Percentiles rank a stretch among this genome's conserved stretches.
phyloP scores from a whole-genome alignment of 2,888 invertebrate species.

The Oligia fasciuncula region DNA sequence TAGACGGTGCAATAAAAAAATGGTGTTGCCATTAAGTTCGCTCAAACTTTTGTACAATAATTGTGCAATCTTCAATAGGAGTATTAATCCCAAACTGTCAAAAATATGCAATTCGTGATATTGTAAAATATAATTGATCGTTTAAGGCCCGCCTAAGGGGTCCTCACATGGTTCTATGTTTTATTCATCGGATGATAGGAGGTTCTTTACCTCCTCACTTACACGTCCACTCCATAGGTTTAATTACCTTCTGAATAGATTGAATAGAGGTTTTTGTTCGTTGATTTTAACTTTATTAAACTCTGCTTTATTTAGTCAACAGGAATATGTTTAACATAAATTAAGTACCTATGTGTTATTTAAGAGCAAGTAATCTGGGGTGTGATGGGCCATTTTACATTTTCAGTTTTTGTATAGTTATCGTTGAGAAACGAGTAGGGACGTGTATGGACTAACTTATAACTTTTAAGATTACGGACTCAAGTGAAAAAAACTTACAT shows the following conservation, averaged over 20 bases:
- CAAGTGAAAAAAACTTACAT: too few species aligned
- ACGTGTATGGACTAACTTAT: neutral
- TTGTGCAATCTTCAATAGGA: neutral
- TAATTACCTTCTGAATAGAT: slow-evolving; percentile 78
- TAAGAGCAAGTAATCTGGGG: neutral
- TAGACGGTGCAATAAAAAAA: too few species aligned
- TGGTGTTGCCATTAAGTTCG: too few species aligned
- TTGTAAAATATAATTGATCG: neutral
- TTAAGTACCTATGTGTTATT: slow-evolving; percentile 22
- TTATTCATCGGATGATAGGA: slow-evolving; percentile 79
- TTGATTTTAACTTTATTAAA: slow-evolving; percentile 61
- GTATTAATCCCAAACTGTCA: neutral
- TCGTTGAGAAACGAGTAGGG: too few species aligned
- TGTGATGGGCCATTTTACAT: neutral
- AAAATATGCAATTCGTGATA: neutral
- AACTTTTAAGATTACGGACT: neutral
- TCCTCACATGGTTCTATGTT: slow-evolving; percentile 77
- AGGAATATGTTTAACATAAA: slow-evolving; percentile 31
- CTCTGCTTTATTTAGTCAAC: slow-evolving; percentile 44
- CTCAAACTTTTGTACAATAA: neutral
- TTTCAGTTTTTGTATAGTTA: neutral
- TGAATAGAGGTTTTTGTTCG: slow-evolving; percentile 68
- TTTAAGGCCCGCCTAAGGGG: slow-evolving; percentile 56
- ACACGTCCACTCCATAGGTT: slow-evolving; percentile 75
- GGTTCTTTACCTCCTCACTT: slow-evolving; percentile 74